phyloP scores from a whole-genome alignment of 2,888 invertebrate species.

The Tenthredo distinguenda region DNA sequence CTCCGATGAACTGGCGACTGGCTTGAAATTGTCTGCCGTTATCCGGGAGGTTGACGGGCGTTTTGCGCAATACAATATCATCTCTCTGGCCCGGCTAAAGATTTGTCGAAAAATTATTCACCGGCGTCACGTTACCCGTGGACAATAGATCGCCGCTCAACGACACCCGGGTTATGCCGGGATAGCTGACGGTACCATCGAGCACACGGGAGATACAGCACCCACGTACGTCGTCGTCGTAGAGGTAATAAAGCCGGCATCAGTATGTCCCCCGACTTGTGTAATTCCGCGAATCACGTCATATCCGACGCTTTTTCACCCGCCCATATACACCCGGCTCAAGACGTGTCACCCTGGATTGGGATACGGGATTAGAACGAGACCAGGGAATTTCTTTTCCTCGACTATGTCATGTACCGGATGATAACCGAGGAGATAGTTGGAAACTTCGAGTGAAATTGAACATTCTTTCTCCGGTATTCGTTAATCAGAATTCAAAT shows the following conservation, averaged over 20 bases:
- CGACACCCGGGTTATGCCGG: background rate
- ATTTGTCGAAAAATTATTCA: constrained; percentile 43
- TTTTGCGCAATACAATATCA: constrained; percentile 28
- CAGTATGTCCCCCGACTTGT: constrained; percentile 40
- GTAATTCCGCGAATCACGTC: constrained; percentile 41
- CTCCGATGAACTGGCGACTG: constrained; percentile 31
- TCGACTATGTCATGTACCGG: background rate
- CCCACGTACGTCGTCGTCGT: background rate
- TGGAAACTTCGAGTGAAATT: background rate
- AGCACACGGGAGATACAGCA: background rate
- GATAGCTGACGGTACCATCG: constrained; percentile 7
- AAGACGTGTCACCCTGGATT: constrained; percentile 15
- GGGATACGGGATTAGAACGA: constrained; percentile 19
- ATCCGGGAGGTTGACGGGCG: background rate
- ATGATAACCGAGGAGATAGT: background rate
- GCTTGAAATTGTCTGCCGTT: constrained; percentile 34
- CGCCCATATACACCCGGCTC: background rate
- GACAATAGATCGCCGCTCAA: constrained; percentile 16
- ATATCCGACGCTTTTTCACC: constrained; percentile 30
- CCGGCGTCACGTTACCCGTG: background rate
- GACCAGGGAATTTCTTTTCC: background rate
- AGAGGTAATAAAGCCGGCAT: constrained; percentile 26
- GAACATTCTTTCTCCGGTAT: background rate
- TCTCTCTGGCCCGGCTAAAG: background rate
- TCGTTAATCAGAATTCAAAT: background rate